phyloP scores from a whole-genome alignment of 2,113 vertebrate species.

The Chamaetylas fuelleborni region DNA sequence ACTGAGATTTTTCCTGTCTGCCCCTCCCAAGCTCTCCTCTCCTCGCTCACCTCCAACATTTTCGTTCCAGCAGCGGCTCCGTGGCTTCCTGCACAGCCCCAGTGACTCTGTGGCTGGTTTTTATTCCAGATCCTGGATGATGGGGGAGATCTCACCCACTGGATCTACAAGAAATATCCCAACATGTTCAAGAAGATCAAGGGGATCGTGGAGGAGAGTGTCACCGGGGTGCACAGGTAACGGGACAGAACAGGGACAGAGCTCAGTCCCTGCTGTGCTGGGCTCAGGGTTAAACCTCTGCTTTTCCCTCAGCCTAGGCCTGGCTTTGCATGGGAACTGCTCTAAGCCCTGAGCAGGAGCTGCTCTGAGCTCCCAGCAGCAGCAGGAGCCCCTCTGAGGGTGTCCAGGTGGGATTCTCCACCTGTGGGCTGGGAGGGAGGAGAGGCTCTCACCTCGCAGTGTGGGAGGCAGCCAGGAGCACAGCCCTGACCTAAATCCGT shows the following conservation, averaged over 20 bases:
- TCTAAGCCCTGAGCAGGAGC: not conserved
- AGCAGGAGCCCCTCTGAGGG: not conserved
- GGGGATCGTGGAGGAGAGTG: slow-evolving; percentile 98
- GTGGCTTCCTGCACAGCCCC: not conserved
- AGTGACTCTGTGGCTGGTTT: not conserved
- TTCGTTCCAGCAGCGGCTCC: not conserved
- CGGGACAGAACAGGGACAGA: not conserved
- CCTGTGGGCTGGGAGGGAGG: not conserved
- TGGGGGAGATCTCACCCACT: slow-evolving; percentile 96
- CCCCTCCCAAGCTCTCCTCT: not conserved
- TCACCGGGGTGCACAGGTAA: slow-evolving; percentile 97
- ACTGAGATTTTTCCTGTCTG: no score
- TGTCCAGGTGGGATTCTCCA: not conserved
- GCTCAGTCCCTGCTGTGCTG: not conserved
- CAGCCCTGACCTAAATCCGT: fast-evolving
- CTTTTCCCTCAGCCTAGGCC: not conserved
- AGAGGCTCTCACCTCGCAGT: no score
- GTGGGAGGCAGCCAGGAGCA: not conserved
- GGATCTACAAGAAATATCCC: slow-evolving; percentile 99
- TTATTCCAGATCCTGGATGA: slow-evolving; percentile 90
- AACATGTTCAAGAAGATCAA: slow-evolving; percentile 99
- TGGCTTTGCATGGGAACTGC: not conserved
- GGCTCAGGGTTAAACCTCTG: not conserved
- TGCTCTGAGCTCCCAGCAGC: not conserved
- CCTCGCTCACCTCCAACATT: not conserved